phyloP scores from a whole-genome alignment of 2,113 vertebrate genomes.

The Synchiropus splendidus region DNA sequence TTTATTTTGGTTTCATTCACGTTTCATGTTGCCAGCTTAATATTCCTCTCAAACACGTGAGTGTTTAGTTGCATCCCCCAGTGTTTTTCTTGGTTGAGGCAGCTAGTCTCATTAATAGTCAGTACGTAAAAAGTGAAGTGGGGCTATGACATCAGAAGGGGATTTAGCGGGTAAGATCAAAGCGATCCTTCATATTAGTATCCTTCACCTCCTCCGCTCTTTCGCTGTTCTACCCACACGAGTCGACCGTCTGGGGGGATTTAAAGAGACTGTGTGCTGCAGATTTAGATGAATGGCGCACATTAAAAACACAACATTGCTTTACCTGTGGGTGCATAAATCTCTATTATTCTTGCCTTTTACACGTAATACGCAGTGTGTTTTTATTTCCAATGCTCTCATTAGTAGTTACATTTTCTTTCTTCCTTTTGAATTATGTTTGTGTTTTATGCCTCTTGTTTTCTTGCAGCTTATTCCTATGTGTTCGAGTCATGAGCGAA shows the following conservation, averaged over 20 bases:
- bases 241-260: conserved; percentile 16
- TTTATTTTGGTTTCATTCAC: not conserved
- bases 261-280: conserved; percentile 8
- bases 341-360: no score
- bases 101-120: conserved; percentile 16
- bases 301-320: not conserved
- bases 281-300: conserved; percentile 14
- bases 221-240: conserved; percentile 15
- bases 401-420: no score
- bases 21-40: not conserved
- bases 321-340: not conserved
- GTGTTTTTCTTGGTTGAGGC: not conserved
- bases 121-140: conserved; percentile 8
- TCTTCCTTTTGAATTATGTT: no score
- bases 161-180: conserved; percentile 37
- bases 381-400: no score
- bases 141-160: conserved; percentile 25
- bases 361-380: no score
- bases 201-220: conserved; percentile 24
- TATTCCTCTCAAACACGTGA: no score
- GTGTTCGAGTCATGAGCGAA: no score
- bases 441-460: no score
- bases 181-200: conserved; percentile 23
- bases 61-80: not conserved
- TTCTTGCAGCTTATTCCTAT: no score